Conservation (phyloP, 2,797 vertebrate genomes). For the Hozukius guyotensis region DNA sequence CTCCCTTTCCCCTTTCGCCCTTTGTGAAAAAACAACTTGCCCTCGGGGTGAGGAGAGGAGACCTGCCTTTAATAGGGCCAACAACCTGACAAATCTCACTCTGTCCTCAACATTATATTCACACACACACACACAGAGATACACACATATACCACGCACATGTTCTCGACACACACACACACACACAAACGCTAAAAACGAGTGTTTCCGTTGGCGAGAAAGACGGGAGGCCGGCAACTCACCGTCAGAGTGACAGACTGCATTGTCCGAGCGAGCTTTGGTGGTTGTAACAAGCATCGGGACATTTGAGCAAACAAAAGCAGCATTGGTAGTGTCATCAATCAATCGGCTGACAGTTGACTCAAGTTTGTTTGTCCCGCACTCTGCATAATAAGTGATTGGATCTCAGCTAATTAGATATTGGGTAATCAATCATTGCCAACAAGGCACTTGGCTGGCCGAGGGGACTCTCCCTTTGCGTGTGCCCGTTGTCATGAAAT, state of each 20-base stretch:
- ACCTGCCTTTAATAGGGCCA: slow-evolving; percentile 82
- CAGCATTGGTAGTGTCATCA: slow-evolving; percentile 96
- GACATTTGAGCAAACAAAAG: slow-evolving; percentile 97
- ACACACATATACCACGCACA: background rate
- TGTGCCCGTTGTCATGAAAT: slow-evolving; percentile 82
- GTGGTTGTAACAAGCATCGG: slow-evolving; percentile 98
- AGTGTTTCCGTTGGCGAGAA: slow-evolving; percentile 67
- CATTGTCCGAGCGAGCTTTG: slow-evolving; percentile 93
- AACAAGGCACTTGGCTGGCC: slow-evolving; percentile 95
- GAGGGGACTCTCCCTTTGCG: slow-evolving; percentile 84
- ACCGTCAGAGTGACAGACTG: slow-evolving; percentile 91
- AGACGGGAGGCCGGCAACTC: slow-evolving; percentile 81
- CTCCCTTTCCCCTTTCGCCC: slow-evolving; percentile 47
- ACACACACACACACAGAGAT: slow-evolving; percentile 2
- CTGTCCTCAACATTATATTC: slow-evolving; percentile 70
- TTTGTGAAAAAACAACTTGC: slow-evolving; percentile 67
- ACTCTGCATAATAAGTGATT: slow-evolving; percentile 99
- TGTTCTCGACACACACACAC: background rate
- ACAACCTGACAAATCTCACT: slow-evolving; percentile 85
- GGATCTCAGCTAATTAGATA: slow-evolving; percentile 99
- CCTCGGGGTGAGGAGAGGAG: slow-evolving; percentile 72
- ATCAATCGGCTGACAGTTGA: slow-evolving; percentile 95
- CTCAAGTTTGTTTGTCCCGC: slow-evolving; percentile 99
- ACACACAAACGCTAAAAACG: slow-evolving; percentile 49
- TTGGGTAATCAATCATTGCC: slow-evolving; percentile 99